Evolutionary conservation across 2,797 vertebrate species (phyloP).

Genomic region (Lepus oiostolus): DNA sequence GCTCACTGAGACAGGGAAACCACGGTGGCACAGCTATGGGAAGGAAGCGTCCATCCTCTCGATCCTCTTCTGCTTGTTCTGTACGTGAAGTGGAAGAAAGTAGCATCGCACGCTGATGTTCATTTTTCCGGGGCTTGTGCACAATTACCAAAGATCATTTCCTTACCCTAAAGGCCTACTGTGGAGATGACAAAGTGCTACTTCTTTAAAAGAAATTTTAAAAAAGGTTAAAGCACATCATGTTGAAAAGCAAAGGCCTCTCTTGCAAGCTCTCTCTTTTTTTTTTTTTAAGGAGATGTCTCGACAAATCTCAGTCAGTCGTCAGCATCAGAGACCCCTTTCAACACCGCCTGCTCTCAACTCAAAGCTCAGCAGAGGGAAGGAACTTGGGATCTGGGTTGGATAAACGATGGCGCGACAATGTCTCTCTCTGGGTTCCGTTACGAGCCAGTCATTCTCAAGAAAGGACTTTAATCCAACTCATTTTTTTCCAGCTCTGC

Average conservation of each 20-base stretch:
- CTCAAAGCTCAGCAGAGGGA: conserved; percentile 18
- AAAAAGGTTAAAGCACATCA: background rate
- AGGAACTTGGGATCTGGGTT: background rate
- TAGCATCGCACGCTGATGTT: background rate
- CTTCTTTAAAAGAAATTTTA: conserved; percentile 12
- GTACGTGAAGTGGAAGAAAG: background rate
- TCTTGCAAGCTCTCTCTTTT: background rate
- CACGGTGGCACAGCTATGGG: background rate
- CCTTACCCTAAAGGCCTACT: background rate
- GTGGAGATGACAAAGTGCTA: background rate
- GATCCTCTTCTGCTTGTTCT: background rate
- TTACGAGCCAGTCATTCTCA: background rate
- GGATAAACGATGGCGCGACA: background rate
- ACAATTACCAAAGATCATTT: background rate
- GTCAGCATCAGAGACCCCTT: background rate
- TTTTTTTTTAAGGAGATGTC: background rate
- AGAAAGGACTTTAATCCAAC: conserved; percentile 42
- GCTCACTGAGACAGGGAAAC: background rate
- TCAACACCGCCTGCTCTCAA: background rate
- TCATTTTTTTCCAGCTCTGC: conserved; percentile 43
- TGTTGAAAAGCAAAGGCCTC: background rate
- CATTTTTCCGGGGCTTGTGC: background rate
- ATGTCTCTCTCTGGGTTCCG: background rate
- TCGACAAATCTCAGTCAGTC: background rate
- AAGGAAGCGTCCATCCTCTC: background rate